Evolutionary conservation across 1,140 invertebrate species (phyloP).

Genomic region (Pseudomyrmex concolor): DNA sequence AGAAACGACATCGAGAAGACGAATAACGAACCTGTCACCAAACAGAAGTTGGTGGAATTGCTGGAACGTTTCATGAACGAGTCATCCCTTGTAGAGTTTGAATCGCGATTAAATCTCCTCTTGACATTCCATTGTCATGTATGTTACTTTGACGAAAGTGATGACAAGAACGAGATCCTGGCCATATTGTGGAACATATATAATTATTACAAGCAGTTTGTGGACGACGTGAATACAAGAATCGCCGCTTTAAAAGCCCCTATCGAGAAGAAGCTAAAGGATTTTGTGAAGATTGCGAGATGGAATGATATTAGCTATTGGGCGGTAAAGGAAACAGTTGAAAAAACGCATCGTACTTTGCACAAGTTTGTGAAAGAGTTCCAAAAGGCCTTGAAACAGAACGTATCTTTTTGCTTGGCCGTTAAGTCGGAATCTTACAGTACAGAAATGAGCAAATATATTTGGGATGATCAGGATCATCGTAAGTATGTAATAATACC

Average conservation of each 20-base stretch:
- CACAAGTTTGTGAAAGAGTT: slow-evolving; percentile 95
- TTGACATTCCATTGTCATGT: slow-evolving; percentile 92
- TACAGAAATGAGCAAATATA: slow-evolving; percentile 53
- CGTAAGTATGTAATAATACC: slow-evolving; percentile 63
- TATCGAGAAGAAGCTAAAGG: slow-evolving; percentile 96
- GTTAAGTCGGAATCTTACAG: slow-evolving; percentile 69
- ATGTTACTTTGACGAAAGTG: slow-evolving; percentile 84
- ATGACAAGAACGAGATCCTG: slow-evolving; percentile 86
- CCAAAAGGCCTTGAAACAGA: slow-evolving; percentile 84
- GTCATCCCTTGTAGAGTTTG: slow-evolving; percentile 93
- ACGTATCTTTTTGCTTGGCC: slow-evolving; percentile 76
- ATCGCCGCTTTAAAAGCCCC: slow-evolving; percentile 90
- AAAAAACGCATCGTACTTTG: slow-evolving; percentile 94
- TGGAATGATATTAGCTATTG: slow-evolving; percentile 98
- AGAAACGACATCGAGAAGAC: background rate
- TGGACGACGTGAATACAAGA: slow-evolving; percentile 86
- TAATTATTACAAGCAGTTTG: slow-evolving; percentile 94
- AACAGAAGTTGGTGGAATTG: slow-evolving; percentile 82
- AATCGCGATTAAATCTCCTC: slow-evolving; percentile 91
- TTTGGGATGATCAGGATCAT: slow-evolving; percentile 67
- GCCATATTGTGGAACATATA: slow-evolving; percentile 94
- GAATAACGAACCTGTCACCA: slow-evolving; percentile 63
- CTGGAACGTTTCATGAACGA: slow-evolving; percentile 94
- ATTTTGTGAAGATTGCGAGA: slow-evolving; percentile 97
- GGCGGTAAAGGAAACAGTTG: slow-evolving; percentile 94